phyloP scores from a whole-genome alignment of 2,888 invertebrate genomes.

The Drosophila kanekoi region DNA sequence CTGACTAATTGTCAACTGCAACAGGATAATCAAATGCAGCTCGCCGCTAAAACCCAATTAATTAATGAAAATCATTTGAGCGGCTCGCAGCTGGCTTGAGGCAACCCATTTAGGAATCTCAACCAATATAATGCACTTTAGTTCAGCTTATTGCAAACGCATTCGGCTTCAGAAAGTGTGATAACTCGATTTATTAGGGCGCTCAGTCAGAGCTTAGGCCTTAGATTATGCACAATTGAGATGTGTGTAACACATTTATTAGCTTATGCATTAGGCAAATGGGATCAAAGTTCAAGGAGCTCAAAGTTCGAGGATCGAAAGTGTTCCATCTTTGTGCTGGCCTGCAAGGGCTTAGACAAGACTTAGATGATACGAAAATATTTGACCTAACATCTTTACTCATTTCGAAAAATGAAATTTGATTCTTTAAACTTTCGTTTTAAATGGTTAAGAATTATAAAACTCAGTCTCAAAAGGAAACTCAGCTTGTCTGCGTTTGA shows the following conservation, averaged over 20 bases:
- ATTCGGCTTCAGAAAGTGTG: not conserved
- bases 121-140: constrained; percentile 25
- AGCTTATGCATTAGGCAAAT: constrained; percentile 1
- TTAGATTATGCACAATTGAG: not conserved
- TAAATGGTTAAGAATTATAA: too few relatives aligned
- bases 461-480: too few relatives aligned
- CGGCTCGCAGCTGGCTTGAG: not conserved
- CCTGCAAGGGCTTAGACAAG: too few relatives aligned
- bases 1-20: constrained; percentile 24
- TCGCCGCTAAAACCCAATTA: constrained; percentile 20
- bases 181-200: not conserved
- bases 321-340: too few relatives aligned
- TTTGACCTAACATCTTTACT: too few relatives aligned
- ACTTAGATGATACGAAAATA: too few relatives aligned
- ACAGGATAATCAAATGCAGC: not conserved
- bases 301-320: too few relatives aligned
- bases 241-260: not conserved
- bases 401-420: too few relatives aligned
- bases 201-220: not conserved
- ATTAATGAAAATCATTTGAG: constrained; percentile 13
- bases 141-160: constrained; percentile 10
- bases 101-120: too few relatives aligned
- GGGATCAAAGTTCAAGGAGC: too few relatives aligned
- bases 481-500: too few relatives aligned
- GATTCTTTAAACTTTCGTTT: too few relatives aligned